phyloP scores from a whole-genome alignment of 2,888 invertebrate species.

The Papilio protenor region DNA sequence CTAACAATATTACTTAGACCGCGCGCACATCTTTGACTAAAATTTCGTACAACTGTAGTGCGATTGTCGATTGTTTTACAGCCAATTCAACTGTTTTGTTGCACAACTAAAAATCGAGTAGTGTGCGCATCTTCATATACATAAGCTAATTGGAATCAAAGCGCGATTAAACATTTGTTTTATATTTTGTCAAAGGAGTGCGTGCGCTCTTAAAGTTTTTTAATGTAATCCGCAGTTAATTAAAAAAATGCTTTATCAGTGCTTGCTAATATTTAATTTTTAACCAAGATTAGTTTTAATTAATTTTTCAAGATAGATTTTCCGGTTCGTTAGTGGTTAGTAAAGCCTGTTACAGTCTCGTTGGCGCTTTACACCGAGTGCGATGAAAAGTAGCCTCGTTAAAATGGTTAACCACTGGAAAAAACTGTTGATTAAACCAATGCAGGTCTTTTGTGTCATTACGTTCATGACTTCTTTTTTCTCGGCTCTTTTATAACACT shows the following conservation, averaged over 20 bases:
- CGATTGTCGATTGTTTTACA: too few species aligned
- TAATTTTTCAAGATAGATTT: slow-evolving; percentile 34
- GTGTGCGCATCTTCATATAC: too few species aligned
- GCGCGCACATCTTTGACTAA: too few species aligned
- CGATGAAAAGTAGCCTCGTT: slow-evolving; percentile 38
- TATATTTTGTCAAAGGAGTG: too few species aligned
- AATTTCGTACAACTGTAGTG: too few species aligned
- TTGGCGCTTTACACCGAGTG: slow-evolving; percentile 27
- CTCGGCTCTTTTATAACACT: not conserved
- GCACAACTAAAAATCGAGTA: too few species aligned
- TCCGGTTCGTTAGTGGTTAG: slow-evolving; percentile 40
- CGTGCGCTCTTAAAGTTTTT: not conserved
- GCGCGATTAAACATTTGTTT: too few species aligned
- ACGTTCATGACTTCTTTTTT: slow-evolving; percentile 7
- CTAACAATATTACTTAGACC: too few species aligned
- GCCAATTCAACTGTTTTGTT: too few species aligned
- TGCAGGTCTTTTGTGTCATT: slow-evolving; percentile 21
- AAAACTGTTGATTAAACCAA: slow-evolving; percentile 34
- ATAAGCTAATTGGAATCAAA: too few species aligned
- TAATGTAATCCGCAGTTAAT: not conserved
- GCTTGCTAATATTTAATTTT: not conserved
- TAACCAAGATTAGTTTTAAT: not conserved
- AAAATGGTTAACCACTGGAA: slow-evolving; percentile 36
- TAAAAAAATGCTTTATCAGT: not conserved
- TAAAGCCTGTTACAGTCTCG: slow-evolving; percentile 30